These are phyloP conservation scores for Plotosus lineatus DNA, from an alignment of 2,113 vertebrate genomes.

Conservation along the genomic window DNA sequence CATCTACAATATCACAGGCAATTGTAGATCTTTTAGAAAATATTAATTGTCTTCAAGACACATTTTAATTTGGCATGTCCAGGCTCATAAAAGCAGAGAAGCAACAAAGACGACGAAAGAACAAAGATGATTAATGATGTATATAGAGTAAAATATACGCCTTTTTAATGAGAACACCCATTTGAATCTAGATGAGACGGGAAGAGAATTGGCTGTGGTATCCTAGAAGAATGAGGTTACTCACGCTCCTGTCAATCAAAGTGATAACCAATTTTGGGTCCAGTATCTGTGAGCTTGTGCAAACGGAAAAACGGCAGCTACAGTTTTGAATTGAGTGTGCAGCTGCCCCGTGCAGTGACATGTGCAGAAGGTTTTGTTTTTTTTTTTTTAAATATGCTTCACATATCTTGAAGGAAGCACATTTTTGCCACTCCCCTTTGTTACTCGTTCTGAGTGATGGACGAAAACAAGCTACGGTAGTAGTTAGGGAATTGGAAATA, in stretches of 20 bases:
- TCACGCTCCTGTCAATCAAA: neutral
- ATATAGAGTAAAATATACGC: neutral
- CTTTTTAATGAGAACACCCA: neutral
- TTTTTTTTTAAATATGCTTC: neutral
- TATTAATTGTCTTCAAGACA: neutral
- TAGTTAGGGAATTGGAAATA: neutral
- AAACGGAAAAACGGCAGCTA: neutral
- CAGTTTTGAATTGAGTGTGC: neutral
- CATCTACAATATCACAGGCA: neutral
- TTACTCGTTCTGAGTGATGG: neutral
- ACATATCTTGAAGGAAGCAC: neutral
- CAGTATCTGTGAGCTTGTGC: neutral
- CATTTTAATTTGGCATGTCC: neutral
- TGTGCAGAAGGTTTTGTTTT: too few relatives aligned
- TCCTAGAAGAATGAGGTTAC: neutral
- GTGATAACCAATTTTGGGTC: neutral
- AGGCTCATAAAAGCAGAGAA: neutral
- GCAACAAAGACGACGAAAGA: neutral
- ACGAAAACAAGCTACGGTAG: neutral
- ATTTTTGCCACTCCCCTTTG: neutral
- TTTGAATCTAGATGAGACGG: neutral
- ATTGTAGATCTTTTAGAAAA: neutral
- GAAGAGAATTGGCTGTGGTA: neutral
- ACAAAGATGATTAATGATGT: neutral
- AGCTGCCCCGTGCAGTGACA: neutral